Percentiles rank a stretch among this genome's conserved stretches.
These are phyloP conservation scores for Drosophila melanica DNA, from an alignment of 1,140 invertebrate species.

Conservation along the genomic window DNA sequence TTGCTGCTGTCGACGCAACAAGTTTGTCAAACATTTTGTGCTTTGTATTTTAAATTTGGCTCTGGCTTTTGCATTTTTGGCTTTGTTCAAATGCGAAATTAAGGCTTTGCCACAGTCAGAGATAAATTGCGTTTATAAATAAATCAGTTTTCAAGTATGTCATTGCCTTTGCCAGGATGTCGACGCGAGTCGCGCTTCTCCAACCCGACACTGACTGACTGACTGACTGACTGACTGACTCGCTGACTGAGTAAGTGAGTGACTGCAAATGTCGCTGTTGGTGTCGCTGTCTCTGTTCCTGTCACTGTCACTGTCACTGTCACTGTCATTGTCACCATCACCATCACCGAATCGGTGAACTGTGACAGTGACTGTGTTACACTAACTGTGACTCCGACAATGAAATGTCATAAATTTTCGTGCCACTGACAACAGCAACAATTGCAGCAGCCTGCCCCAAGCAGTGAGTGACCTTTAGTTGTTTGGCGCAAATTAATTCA, in stretches of 20 bases:
- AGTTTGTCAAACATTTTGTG: constrained; percentile 75
- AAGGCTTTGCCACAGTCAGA: constrained; percentile 65
- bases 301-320: constrained; percentile 11
- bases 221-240: constrained; percentile 41
- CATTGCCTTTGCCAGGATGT: constrained; percentile 57
- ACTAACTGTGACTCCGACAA: constrained; percentile 7
- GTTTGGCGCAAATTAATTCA: constrained; percentile 72
- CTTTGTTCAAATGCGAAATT: constrained; percentile 60
- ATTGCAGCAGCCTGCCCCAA: background rate
- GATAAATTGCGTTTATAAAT: constrained; percentile 79
- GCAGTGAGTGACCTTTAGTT: constrained; percentile 62
- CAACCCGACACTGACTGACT: constrained; percentile 23
- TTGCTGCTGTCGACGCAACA: constrained; percentile 55
- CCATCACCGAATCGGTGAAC: constrained; percentile 28
- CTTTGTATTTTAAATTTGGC: constrained; percentile 61
- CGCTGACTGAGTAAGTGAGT: constrained; percentile 29
- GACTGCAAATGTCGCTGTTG: constrained; percentile 58
- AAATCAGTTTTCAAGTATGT: constrained; percentile 65
- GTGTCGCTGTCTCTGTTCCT: constrained; percentile 31
- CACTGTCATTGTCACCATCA: constrained; percentile 21
- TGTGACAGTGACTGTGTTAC: constrained; percentile 25
- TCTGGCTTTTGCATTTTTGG: constrained; percentile 41
- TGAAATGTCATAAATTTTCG: constrained; percentile 38
- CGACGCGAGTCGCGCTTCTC: constrained; percentile 44
- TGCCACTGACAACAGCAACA: constrained; percentile 26